phyloP scores from a whole-genome alignment of 2,888 invertebrate species.

The Agriotes lineatus region DNA sequence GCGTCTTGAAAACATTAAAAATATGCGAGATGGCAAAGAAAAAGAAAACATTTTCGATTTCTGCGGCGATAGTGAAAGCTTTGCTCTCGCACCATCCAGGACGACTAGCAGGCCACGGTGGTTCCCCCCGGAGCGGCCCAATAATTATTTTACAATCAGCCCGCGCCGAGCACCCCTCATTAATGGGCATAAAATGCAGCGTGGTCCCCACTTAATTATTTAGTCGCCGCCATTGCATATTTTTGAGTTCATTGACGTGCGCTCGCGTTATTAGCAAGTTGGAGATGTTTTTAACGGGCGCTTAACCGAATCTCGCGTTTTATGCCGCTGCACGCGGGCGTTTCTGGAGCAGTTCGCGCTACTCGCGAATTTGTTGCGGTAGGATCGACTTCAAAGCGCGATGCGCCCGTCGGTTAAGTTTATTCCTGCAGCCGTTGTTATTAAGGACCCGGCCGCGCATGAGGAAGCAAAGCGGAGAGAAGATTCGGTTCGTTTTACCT shows the following conservation, averaged over 20 bases:
- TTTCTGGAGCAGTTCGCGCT: not conserved
- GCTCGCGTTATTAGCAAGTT: constrained; percentile 12
- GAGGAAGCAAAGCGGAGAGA: too few species aligned
- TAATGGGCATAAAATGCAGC: not conserved
- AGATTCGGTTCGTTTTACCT: too few species aligned
- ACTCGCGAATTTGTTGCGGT: constrained; percentile 8
- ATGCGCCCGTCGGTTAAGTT: not conserved
- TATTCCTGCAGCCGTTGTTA: not conserved
- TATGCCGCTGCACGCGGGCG: not conserved
- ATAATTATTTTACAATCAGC: not conserved
- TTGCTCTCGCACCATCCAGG: too few species aligned
- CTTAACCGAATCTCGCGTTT: not conserved
- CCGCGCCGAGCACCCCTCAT: not conserved
- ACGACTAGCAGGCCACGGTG: too few species aligned
- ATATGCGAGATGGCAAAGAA: too few species aligned
- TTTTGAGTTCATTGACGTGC: constrained; percentile 49
- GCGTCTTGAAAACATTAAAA: too few species aligned
- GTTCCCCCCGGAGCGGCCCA: too few species aligned
- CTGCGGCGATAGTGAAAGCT: too few species aligned
- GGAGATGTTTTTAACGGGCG: not conserved
- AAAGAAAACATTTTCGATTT: too few species aligned
- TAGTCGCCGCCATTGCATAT: constrained; percentile 44
- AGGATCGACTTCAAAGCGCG: not conserved
- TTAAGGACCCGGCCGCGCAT: too few species aligned
- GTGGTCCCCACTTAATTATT: not conserved